Percentiles rank a stretch among this genome's conserved stretches.
phyloP scores from a whole-genome alignment of 2,113 vertebrate genomes.

The Alligator mississippiensis region DNA sequence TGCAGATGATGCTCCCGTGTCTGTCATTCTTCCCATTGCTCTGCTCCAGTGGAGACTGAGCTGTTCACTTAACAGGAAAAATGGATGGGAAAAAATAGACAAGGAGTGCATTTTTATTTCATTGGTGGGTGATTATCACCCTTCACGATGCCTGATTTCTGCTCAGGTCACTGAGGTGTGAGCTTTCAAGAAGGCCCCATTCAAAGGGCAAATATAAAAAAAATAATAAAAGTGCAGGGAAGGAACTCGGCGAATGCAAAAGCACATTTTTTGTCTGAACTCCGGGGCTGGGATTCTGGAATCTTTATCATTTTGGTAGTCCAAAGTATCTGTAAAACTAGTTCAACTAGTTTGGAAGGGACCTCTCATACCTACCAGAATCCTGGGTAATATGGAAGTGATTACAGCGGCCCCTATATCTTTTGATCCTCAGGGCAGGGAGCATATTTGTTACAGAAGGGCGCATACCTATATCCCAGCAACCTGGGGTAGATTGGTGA shows the following conservation, averaged over 20 bases:
- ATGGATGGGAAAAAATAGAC: not conserved
- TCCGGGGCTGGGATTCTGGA: not conserved
- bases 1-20: not conserved
- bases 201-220: not conserved
- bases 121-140: conserved; percentile 8
- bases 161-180: not conserved
- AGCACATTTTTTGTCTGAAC: not conserved
- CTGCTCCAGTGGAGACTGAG: not conserved
- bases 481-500: not conserved
- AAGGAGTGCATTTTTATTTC: not conserved
- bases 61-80: not conserved
- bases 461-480: not conserved
- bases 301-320: not conserved
- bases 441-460: not conserved
- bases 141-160: conserved; percentile 5
- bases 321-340: not conserved
- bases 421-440: not conserved
- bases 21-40: not conserved
- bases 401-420: not conserved
- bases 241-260: not conserved
- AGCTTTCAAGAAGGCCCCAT: not conserved
- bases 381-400: not conserved
- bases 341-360: not conserved
- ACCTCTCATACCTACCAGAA: no score
- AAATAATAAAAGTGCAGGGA: not conserved